phyloP scores from a whole-genome alignment of 2,113 vertebrate species.

The Helogale parvula region DNA sequence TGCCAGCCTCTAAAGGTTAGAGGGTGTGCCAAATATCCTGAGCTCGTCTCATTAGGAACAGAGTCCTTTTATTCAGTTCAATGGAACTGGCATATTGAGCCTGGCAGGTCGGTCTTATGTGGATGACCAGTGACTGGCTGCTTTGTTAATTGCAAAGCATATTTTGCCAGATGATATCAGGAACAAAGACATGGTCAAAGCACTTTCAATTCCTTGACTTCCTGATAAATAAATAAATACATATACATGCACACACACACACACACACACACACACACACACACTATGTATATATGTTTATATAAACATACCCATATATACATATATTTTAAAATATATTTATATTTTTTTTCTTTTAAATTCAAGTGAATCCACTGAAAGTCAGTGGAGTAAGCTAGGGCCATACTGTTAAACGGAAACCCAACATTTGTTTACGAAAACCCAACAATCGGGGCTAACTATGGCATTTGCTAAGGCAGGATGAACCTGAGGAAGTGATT shows the following conservation, averaged over 20 bases:
- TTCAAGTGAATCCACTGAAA: constrained; percentile 37
- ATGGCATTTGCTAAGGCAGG: background rate
- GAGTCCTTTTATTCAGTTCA: constrained; percentile 53
- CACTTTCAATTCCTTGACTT: constrained; percentile 49
- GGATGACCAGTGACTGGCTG: constrained; percentile 48
- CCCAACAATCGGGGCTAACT: background rate
- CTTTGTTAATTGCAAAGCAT: constrained; percentile 53
- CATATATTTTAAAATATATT: background rate
- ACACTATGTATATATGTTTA: background rate
- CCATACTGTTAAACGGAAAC: background rate
- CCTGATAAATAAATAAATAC: background rate
- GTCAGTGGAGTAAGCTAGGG: background rate
- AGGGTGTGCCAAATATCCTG: constrained; percentile 36
- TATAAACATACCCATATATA: no score
- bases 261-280: background rate
- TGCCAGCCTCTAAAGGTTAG: constrained; percentile 33
- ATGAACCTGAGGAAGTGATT: constrained; percentile 29
- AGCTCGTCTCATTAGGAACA: constrained; percentile 53
- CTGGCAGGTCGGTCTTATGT: constrained; percentile 34
- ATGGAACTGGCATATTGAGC: constrained; percentile 14
- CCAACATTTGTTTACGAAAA: background rate
- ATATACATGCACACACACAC: no score
- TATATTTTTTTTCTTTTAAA: background rate
- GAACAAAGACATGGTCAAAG: constrained; percentile 24
- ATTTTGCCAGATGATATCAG: constrained; percentile 60